Conservation (phyloP, 2,797 vertebrate species). For the Hypotaenidia okinawae region DNA sequence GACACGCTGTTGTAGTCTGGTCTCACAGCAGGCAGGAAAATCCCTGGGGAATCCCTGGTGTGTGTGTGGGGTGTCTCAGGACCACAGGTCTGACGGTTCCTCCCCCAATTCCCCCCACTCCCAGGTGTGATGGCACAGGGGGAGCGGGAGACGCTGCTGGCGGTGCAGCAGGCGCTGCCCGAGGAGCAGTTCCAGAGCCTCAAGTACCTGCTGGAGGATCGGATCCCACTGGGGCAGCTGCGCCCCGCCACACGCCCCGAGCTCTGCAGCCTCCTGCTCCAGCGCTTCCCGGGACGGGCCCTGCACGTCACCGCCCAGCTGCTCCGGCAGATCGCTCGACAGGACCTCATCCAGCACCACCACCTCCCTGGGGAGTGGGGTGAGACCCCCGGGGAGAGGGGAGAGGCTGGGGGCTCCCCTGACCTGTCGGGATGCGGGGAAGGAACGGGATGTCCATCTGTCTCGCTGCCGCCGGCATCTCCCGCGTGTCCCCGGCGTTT, state of each 20-base stretch:
- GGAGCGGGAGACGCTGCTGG: conserved; percentile 63
- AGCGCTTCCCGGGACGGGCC: neutral
- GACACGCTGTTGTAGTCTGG: too few relatives aligned
- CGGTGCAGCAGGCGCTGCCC: conserved; percentile 34
- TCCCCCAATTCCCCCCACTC: too few relatives aligned
- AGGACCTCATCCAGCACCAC: neutral
- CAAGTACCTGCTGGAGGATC: neutral
- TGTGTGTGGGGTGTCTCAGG: too few relatives aligned
- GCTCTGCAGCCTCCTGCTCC: neutral
- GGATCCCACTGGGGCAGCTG: neutral
- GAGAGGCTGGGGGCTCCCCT: fast-evolving
- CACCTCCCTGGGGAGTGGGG: neutral
- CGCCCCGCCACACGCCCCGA: neutral
- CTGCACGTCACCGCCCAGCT: neutral
- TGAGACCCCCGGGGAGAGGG: neutral
- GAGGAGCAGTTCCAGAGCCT: neutral
- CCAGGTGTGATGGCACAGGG: conserved; percentile 60
- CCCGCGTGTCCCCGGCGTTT: neutral
- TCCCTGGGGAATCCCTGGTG: too few relatives aligned
- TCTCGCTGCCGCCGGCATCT: too few relatives aligned
- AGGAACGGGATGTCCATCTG: neutral
- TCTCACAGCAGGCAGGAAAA: too few relatives aligned
- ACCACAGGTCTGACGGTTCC: too few relatives aligned
- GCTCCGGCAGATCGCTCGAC: neutral
- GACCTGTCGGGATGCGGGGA: too few relatives aligned